phyloP scores from a whole-genome alignment of 2,113 vertebrate species.

The Spea multiplicata region DNA sequence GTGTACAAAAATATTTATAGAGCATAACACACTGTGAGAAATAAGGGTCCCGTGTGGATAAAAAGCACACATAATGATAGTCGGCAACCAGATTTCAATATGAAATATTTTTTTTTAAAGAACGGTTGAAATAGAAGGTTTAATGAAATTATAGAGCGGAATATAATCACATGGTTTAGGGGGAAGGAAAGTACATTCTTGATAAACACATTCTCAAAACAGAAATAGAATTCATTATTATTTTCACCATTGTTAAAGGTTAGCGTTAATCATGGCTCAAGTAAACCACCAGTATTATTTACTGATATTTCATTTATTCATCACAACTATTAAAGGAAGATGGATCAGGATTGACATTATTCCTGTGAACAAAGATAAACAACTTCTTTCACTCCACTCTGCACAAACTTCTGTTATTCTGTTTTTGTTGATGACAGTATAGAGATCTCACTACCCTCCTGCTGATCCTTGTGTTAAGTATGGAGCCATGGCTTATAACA shows the following conservation, averaged over 20 bases:
- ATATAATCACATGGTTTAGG: background rate
- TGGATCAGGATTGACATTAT: no score
- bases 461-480: no score
- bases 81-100: conserved; percentile 15
- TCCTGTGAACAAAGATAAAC: no score
- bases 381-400: no score
- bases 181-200: conserved; percentile 1
- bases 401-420: no score
- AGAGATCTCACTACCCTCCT: no score
- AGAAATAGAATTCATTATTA: background rate
- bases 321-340: no score
- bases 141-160: conserved; percentile 36
- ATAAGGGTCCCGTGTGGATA: conserved; percentile 23
- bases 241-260: background rate
- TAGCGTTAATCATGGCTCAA: background rate
- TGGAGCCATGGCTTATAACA: no score
- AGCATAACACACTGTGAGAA: conserved; percentile 32
- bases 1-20: conserved; percentile 40
- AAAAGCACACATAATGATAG: conserved; percentile 26
- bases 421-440: no score
- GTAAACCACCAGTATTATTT: no score
- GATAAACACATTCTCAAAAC: background rate
- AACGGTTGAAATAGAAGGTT: conserved; percentile 21
- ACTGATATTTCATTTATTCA: no score
- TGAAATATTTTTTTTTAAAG: conserved; percentile 11